Evolutionary conservation across 2,797 vertebrate genomes (phyloP), one percentile per base, ranked within the genome.

Genomic region (Emydoidea blandingii): DNA sequence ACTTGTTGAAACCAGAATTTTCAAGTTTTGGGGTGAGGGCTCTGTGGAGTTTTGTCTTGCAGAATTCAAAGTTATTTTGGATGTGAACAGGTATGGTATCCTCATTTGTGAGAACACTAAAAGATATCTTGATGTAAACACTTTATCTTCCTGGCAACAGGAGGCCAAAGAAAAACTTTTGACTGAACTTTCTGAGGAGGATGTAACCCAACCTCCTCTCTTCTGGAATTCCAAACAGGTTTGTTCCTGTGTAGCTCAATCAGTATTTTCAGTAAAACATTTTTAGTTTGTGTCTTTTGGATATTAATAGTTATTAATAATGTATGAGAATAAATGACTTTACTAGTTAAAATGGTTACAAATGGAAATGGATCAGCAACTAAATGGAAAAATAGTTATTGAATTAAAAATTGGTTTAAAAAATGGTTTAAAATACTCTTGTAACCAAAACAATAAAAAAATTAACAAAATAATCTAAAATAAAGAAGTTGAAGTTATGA

Each of bases 231-330:
- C n/a, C 78, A 80, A 85, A 56, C 34, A 76, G 25, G 57, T 34
- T 92, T 92, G 92, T 94, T 83, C 52, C 81, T 3, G 8, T 53
- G 79, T 90, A 90, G 53, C 2, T 80, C 92, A 14, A 81, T 85
- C 29, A 91, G 21, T 84, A 80, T 86, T 94, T 92, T 93, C 14
- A 92, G 85, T 53, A 90, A 47, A 44, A 52, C 80, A 82, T 78
- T 84, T 95, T 79, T 84, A 91, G 5, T 79, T 11, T 16, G n/a
- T 85, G 7, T 80, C 16, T 79, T 21, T 78, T 59, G 34, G 31
- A 37, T 56, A 79, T 8, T 56, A 53, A 56, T 57, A 79, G 8
- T 41, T 7, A 31, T 41, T 37, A 85, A 50, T 54, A n/a, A 91
- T 19, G 15, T 59, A 47, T 12, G 31, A 15, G 31, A 93, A 78